A percentile compares a stretch with the other conserved stretches of the same genome.
Conservation (phyloP, 2,888 invertebrate genomes). For the Megastigmus dorsalis region DNA sequence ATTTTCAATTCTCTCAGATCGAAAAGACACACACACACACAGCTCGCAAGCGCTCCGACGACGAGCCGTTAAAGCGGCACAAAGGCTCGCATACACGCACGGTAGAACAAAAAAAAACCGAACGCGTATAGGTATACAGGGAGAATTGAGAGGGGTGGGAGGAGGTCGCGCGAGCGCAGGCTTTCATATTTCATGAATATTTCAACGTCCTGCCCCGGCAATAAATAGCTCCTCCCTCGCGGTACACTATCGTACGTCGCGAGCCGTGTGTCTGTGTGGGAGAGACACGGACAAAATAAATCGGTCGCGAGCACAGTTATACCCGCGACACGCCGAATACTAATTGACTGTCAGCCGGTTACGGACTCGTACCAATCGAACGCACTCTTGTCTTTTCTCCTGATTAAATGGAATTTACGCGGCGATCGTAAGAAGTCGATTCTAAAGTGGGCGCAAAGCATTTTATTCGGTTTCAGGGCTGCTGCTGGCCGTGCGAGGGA, state of each 20-base stretch:
- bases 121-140: constrained; percentile 35
- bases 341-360: constrained; percentile 68
- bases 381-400: no score
- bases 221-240: constrained; percentile 67
- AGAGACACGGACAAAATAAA: constrained; percentile 29
- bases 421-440: no score
- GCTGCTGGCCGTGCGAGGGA: no score
- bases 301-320: constrained; percentile 43
- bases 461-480: no score
- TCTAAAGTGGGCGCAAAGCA: no score
- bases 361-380: no score
- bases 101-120: background rate
- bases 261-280: background rate
- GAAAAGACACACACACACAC: no score
- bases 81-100: background rate
- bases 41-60: no score
- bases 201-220: constrained; percentile 68
- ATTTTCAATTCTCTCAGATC: no score
- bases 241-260: background rate
- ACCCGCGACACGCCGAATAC: constrained; percentile 64
- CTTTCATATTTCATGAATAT: constrained; percentile 72
- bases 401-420: no score
- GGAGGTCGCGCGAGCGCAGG: constrained; percentile 53
- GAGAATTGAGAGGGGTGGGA: constrained; percentile 67
- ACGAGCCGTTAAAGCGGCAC: background rate